Base-by-base conservation (phyloP, 2,888 invertebrate species). In the Coelogynopora nodosa region DNA sequence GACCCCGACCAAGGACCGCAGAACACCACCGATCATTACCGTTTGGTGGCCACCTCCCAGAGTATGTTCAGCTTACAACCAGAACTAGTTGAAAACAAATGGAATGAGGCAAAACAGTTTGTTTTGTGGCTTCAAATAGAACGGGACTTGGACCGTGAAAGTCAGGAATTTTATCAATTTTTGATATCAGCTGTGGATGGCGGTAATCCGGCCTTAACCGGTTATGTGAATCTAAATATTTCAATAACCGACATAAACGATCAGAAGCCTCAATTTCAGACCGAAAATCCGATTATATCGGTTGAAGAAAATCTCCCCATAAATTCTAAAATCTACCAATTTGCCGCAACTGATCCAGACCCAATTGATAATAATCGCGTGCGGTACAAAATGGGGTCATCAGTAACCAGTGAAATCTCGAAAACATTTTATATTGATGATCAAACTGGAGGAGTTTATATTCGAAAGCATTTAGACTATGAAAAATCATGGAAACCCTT, bases 221-320 rank as follows among this genome's bases (percentile, higher is more conserved):
- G 87, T 18, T 26, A 49, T 10, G 67, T 86, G 5, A 28, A 2
- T 10, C 23, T 87, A 0, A 87, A 87, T 31, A 87, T 87, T 18
- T 86, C 29, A 28, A 80, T 87, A 31, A 30, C 86, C 86, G 87
- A 87, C 28, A 87, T 87, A 30, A 87, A 87, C 30, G 87, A 87
- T 28, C 67, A 87, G 13, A 28, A 31, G n/a, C 87, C 87, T 0
- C 2, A n/a, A 18, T 87, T 87, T 67, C 29, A 28, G 13, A 85
- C 23, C 23, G 31, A 29, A 10, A 30, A 30, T 27, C 10, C 85
- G 30, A 30, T 26, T 23, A 28, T 86, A 18, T 1, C 23, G 1
- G 31, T 87, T 10, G 29, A 67, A 13, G 87, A 87, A 30, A 86
- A 87, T 29, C 67, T 67, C 10, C 26, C 23, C 1, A 0, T 87